Conservation (phyloP, 2,888 invertebrate species). For the Desoria tigrina region DNA sequence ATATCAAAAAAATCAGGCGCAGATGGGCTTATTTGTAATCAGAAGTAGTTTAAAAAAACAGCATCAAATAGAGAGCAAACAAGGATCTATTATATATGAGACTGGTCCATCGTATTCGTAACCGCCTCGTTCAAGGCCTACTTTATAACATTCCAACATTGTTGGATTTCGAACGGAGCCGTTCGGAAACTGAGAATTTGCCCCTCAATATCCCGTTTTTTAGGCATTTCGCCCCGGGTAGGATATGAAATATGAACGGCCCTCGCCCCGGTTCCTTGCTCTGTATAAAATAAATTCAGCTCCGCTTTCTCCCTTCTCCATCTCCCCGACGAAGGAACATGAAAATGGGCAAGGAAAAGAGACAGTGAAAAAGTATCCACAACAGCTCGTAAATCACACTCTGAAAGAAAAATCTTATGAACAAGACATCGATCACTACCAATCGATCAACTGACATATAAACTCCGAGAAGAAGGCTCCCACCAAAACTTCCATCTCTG, state of each 20-base stretch:
- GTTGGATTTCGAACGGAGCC: no score
- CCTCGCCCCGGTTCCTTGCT: not conserved
- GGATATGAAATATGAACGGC: not conserved
- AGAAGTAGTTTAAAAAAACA: conserved; percentile 52
- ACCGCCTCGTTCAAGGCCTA: no score
- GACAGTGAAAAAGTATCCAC: conserved; percentile 54
- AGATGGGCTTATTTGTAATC: conserved; percentile 54
- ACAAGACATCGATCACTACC: conserved; percentile 54
- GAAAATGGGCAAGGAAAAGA: conserved; percentile 43
- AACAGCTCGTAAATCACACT: conserved; percentile 55
- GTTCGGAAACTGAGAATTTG: no score
- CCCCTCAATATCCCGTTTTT: no score
- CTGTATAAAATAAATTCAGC: conserved; percentile 14
- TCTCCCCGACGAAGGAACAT: conserved; percentile 15
- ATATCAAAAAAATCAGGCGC: conserved; percentile 54
- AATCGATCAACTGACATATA: conserved; percentile 53
- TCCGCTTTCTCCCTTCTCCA: conserved; percentile 1
- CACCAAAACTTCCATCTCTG: not conserved
- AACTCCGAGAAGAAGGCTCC: not conserved
- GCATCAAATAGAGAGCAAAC: conserved; percentile 52
- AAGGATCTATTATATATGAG: conserved; percentile 13
- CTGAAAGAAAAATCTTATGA: conserved; percentile 54
- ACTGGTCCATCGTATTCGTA: not conserved
- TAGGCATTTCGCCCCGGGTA: no score
- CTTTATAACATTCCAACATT: no score